Base-by-base conservation (phyloP, 2,113 vertebrate genomes). In the Scolopax mira region DNA sequence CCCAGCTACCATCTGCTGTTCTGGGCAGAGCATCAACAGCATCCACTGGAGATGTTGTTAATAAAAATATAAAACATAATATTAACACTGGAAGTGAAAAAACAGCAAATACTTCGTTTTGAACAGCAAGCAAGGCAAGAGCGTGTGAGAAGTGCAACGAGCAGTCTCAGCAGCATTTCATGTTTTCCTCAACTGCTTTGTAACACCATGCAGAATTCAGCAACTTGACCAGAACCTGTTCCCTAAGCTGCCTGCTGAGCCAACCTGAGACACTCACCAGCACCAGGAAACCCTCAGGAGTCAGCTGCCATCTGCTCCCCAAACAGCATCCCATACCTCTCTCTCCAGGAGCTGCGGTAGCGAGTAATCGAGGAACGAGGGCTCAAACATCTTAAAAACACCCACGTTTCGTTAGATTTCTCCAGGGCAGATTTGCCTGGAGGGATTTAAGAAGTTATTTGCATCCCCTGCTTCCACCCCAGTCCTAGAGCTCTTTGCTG, bases 311-410 rank as follows among this genome's bases (percentile, higher is more conserved):
- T 8, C 79, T 77, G 0, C 73, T 37, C 66, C 78, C 57, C 81
- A 22, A 72, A 19, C 4, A 39, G 54, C 51, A 61, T 5, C 37
- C 27, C 1, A 11, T 5, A 14, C 55, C 3, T 3, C 78, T 81
- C 70, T 69, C 61, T 25, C 18, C 74, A 44, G 51, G 39, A 27
- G 10, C 7, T 25, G 60, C 79, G 24, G 39, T 6, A 8, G 2
- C 1, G 13, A 11, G 18, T n/a, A n/a, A n/a, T n/a, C n/a, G n/a
- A n/a, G n/a, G n/a, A 89, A 64, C 0, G 4, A 17, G 21, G 10
- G 21, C 49, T 51, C 27, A 35, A 75, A 64, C 33, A 61, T 46
- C 14, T 81, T 35, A 25, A 88, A 61, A 75, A 4, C 35, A 27
- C 8, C 54, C 3, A 0, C 4, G 1, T 18, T 67, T 37, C 21